These are phyloP conservation scores for Pomatostomus ruficeps DNA, from an alignment of 2,113 vertebrate genomes.

Conservation along the genomic window DNA sequence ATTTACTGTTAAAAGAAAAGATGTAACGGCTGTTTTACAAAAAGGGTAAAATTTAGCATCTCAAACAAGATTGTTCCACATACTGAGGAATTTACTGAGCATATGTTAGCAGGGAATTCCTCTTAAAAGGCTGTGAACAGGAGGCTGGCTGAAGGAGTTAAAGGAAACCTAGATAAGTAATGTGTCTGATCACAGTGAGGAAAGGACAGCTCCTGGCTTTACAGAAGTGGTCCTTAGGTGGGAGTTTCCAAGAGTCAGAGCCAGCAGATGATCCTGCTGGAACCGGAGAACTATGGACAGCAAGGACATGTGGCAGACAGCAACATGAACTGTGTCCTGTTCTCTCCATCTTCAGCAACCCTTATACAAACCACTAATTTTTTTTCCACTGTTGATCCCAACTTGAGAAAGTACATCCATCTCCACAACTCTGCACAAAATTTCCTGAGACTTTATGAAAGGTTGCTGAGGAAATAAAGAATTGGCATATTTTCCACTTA, in stretches of 20 bases:
- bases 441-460: not conserved
- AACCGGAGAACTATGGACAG: not conserved
- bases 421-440: not conserved
- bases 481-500: not conserved
- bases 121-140: not conserved
- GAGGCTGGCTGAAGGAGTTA: not conserved
- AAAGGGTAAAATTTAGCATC: not conserved
- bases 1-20: not conserved
- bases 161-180: not conserved
- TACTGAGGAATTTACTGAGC: not conserved
- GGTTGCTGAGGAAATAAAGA: not conserved
- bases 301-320: rapidly evolving
- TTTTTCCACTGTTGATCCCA: not conserved
- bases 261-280: not conserved
- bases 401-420: not conserved
- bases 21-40: not conserved
- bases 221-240: not conserved
- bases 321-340: not conserved
- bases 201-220: not conserved
- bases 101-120: not conserved
- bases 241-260: not conserved
- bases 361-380: not conserved
- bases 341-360: not conserved
- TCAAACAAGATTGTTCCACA: not conserved
- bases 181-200: not conserved